Conservation (phyloP, 2,797 vertebrate species). For the Loris lydekkerianus region DNA sequence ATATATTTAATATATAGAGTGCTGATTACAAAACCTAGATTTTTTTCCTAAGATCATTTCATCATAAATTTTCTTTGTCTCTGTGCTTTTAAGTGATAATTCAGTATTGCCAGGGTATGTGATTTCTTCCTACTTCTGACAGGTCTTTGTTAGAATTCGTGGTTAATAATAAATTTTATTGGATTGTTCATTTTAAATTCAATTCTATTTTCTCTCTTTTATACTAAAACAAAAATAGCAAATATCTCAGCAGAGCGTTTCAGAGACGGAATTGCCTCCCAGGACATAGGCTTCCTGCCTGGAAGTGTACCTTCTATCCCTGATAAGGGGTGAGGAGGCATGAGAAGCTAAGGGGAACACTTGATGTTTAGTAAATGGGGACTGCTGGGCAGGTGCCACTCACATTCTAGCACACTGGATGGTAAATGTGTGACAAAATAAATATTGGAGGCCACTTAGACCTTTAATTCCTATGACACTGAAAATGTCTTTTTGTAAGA, state of each 20-base stretch:
- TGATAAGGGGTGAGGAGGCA: not conserved
- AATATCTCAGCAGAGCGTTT: conserved; percentile 6
- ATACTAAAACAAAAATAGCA: conserved; percentile 22
- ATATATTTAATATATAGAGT: conserved; percentile 11
- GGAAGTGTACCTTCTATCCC: not conserved
- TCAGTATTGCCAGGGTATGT: not conserved
- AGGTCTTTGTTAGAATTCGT: conserved; percentile 31
- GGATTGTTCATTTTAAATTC: conserved; percentile 48
- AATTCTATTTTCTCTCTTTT: conserved; percentile 43
- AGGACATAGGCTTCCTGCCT: not conserved
- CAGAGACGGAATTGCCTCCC: not conserved
- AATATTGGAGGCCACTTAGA: not conserved
- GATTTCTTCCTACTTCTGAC: conserved; percentile 21
- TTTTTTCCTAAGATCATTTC: conserved; percentile 12
- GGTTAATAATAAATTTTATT: conserved; percentile 44
- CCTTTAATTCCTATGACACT: not conserved
- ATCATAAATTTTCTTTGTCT: conserved; percentile 22
- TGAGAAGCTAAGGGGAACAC: not conserved
- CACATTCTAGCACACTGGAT: not conserved
- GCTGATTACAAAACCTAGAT: not conserved
- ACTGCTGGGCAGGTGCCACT: not conserved
- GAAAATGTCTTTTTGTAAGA: not conserved
- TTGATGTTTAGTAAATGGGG: not conserved
- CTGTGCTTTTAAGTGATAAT: not conserved
- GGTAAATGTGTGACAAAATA: not conserved